Percentiles rank a stretch among this genome's conserved stretches.
Evolutionary conservation across 2,888 invertebrate genomes (phyloP).

Genomic region (Heliconius aoede): DNA sequence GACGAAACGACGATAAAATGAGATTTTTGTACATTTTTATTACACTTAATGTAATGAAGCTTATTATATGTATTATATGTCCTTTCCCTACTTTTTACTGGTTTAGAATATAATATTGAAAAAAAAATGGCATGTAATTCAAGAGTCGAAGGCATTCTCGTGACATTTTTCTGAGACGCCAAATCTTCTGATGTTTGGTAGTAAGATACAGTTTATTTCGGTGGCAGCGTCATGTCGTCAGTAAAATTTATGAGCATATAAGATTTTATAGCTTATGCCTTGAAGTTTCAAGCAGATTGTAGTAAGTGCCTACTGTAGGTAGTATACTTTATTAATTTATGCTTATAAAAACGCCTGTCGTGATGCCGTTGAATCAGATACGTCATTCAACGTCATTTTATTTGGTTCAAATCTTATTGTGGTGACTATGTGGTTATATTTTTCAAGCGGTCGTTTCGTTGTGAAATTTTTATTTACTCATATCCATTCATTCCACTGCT

Average conservation of each 20-base stretch:
- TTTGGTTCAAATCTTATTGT: not conserved
- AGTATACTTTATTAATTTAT: not conserved
- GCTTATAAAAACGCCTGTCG: too few relatives aligned
- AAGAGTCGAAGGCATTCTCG: not conserved
- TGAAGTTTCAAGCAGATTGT: not conserved
- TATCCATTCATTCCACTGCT: too few relatives aligned
- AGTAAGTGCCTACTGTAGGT: not conserved
- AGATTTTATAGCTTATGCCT: not conserved
- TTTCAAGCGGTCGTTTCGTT: too few relatives aligned
- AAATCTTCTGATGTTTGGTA: not conserved
- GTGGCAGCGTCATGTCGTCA: not conserved
- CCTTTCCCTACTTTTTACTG: not conserved
- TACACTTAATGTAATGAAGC: not conserved
- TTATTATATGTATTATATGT: too few relatives aligned
- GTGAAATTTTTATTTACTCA: too few relatives aligned
- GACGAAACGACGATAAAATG: too few relatives aligned
- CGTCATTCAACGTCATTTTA: not conserved
- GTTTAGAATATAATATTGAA: not conserved
- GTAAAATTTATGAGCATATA: conserved; percentile 10
- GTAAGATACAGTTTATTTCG: conserved; percentile 1
- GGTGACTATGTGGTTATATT: not conserved
- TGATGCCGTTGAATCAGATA: not conserved
- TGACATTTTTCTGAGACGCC: too few relatives aligned
- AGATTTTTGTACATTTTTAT: too few relatives aligned
- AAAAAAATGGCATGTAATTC: not conserved